Conservation (phyloP, 53 echinoderm and acorn worm species). For the Luidia sarsii region DNA sequence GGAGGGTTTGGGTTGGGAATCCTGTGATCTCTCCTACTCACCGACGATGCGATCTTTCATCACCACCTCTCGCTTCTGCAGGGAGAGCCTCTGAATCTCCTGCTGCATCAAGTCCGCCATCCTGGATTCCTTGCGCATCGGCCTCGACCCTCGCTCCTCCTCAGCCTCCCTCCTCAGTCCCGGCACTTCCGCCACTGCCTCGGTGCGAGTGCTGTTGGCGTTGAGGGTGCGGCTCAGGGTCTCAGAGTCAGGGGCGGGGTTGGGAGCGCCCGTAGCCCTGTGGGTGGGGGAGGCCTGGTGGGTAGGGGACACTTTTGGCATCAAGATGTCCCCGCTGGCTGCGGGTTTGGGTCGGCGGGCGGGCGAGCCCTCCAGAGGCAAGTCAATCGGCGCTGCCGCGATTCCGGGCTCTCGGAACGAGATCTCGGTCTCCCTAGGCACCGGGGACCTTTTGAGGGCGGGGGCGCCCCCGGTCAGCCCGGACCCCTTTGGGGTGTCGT, state of each 20-base stretch:
- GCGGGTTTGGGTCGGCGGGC: background rate
- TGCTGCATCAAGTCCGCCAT: slow-evolving; percentile 58
- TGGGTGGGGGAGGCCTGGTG: slow-evolving; percentile 41
- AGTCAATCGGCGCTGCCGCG: background rate
- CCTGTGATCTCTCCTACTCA: no score
- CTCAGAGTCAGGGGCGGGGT: background rate
- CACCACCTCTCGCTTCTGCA: slow-evolving; percentile 73
- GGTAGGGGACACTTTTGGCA: slow-evolving; percentile 41
- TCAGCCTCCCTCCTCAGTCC: background rate
- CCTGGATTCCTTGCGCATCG: background rate
- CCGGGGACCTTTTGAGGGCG: background rate
- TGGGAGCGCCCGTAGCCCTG: background rate
- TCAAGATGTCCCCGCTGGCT: background rate
- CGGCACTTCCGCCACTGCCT: background rate
- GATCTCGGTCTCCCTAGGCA: background rate
- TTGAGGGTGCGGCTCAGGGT: slow-evolving; percentile 14
- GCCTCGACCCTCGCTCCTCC: slow-evolving; percentile 9
- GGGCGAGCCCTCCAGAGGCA: slow-evolving; percentile 27
- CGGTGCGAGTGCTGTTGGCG: slow-evolving; percentile 16
- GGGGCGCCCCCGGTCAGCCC: no score
- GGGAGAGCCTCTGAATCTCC: slow-evolving; percentile 77
- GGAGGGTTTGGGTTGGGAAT: no score
- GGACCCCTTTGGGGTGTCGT: no score
- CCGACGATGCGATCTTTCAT: slow-evolving; percentile 82
- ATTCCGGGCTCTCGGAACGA: background rate